Evolutionary conservation across 2,888 invertebrate species (phyloP), one percentile per base, ranked within the genome.

Genomic region (Sarcophaga carnaria): DNA sequence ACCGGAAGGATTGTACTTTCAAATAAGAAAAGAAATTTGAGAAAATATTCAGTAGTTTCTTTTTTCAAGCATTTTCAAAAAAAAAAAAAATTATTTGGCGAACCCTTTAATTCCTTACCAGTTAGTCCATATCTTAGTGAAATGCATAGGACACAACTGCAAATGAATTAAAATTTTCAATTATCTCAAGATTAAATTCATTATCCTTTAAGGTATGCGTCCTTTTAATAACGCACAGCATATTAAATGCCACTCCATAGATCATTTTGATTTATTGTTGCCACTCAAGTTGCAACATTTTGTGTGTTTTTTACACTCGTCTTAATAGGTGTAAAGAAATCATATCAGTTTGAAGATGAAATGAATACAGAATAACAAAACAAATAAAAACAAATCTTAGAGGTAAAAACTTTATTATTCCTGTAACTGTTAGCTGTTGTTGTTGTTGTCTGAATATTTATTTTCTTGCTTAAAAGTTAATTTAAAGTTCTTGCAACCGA

Each of bases 181-280:
- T 49, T 17, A 14, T 5, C 17, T 54, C 5, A 17, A 54, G 54
- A 54, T 14, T 14, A 14, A 54, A 54, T 54, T 17, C 17, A 14
- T 14, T 54, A 4, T 8, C 54, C 54, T 17, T 54, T 54, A 54
- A 54, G 37, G 8, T 14, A 20, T 62, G 20, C 22, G n/a, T 10
- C 59, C 49, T 60, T 47, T 37, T 17, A 77, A 60, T 67, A 72
- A 60, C 59, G 22, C 60, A 14, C 8, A 0, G 11, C 17, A 3
- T 11, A 10, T 72, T 67, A 72, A 78, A 72, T 62, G 66, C 12
- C 12, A 67, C 45, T 83, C 37, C 37, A 72, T 84, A 82, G 47
- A 87, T 79, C 79, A 87, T 81, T 84, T 82, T 87, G 87, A 87
- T 87, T 87, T 87, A 87, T 82, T 87, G 79, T 76, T 63, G 66